Evolutionary conservation across 2,888 invertebrate species (phyloP).

Genomic region (Cistogaster globosa): DNA sequence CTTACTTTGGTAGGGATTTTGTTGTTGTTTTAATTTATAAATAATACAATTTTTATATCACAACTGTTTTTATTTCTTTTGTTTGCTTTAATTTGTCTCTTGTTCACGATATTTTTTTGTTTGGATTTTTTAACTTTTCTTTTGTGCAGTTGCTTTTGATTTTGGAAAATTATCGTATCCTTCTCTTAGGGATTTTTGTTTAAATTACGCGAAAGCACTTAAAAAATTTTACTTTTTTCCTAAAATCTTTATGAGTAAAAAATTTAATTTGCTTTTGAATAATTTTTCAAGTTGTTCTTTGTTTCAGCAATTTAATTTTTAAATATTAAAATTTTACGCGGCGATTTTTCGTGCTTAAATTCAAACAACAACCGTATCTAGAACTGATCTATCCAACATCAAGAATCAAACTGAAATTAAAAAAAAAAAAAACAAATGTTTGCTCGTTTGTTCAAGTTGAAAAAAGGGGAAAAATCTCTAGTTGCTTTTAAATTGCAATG

Average conservation of each 20-base stretch:
- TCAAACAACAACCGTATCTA: conserved; percentile 72
- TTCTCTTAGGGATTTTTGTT: conserved; percentile 51
- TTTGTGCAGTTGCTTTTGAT: conserved; percentile 55
- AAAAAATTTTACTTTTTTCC: neutral
- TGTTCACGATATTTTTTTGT: conserved; percentile 18
- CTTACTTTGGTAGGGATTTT: conserved; percentile 62
- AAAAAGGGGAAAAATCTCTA: conserved; percentile 32
- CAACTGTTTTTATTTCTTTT: conserved; percentile 71
- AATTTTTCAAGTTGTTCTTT: conserved; percentile 47
- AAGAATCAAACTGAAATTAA: conserved; percentile 82
- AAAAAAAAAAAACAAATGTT: conserved; percentile 58
- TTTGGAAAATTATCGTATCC: conserved; percentile 58
- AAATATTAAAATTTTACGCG: conserved; percentile 27
- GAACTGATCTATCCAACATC: conserved; percentile 83
- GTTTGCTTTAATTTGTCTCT: conserved; percentile 49
- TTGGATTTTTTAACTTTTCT: conserved; percentile 42
- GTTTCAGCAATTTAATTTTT: conserved; percentile 46
- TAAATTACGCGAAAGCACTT: neutral
- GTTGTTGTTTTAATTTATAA: conserved; percentile 61
- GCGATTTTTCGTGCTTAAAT: conserved; percentile 68
- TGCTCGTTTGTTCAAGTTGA: conserved; percentile 58
- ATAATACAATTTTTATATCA: conserved; percentile 61
- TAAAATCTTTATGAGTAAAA: neutral
- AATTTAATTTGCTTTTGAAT: conserved; percentile 25
- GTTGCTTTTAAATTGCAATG: conserved; percentile 10